phyloP scores from a whole-genome alignment of 2,113 vertebrate species.

The Zosterops lateralis region DNA sequence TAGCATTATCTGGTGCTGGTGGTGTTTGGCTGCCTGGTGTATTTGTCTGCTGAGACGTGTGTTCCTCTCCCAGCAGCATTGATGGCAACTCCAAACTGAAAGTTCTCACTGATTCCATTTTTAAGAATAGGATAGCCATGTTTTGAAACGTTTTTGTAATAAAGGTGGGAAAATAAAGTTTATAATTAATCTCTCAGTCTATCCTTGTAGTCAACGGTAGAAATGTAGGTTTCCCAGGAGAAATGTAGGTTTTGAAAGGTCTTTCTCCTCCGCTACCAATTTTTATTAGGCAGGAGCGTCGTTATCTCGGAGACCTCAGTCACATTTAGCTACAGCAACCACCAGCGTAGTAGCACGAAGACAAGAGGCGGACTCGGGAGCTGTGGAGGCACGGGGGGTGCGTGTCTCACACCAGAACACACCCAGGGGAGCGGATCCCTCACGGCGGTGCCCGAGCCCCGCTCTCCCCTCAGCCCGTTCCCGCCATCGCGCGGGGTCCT shows the following conservation, averaged over 20 bases:
- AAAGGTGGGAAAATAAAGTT: not conserved
- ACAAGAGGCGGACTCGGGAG: rapidly evolving
- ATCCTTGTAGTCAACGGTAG: not conserved
- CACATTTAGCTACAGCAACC: not conserved
- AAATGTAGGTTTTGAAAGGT: not conserved
- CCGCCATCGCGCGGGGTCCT: not conserved
- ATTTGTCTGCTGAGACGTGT: not conserved
- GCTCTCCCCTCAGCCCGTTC: not conserved
- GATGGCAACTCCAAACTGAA: not conserved
- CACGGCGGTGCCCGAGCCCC: rapidly evolving
- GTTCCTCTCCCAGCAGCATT: not conserved
- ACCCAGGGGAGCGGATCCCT: rapidly evolving
- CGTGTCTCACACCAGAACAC: rapidly evolving
- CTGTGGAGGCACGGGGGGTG: rapidly evolving
- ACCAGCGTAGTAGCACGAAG: too few species aligned
- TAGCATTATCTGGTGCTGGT: too few species aligned
- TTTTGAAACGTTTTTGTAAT: not conserved
- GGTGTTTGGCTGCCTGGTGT: not conserved
- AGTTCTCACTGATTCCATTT: not conserved
- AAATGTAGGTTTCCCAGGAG: not conserved
- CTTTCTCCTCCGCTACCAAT: not conserved
- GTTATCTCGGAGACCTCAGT: rapidly evolving
- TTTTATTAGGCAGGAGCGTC: not conserved
- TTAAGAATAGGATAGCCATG: rapidly evolving
- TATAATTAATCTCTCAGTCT: not conserved